Evolutionary conservation across 2,888 invertebrate genomes (phyloP).

Genomic region (Bimastos eiseni): DNA sequence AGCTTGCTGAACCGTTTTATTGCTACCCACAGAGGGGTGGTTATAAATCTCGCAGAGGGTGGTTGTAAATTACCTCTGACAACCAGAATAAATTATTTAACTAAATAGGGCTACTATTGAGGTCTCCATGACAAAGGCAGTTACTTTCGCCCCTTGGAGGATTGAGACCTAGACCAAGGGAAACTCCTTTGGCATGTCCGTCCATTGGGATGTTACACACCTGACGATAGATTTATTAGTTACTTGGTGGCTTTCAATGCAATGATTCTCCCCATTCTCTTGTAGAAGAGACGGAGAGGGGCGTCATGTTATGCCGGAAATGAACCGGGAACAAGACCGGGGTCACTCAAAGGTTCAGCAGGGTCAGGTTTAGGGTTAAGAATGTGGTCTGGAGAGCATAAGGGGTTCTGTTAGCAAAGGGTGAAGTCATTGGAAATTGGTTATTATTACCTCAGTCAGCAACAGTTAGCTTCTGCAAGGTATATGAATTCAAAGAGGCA

Average conservation of each 20-base stretch:
- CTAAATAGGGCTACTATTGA: background rate
- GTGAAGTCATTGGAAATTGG: background rate
- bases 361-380: background rate
- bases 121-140: background rate
- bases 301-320: background rate
- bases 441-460: background rate
- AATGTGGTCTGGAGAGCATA: background rate
- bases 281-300: background rate
- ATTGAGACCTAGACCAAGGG: background rate
- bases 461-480: background rate
- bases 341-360: background rate
- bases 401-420: background rate
- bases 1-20: background rate
- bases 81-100: too few species aligned
- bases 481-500: background rate
- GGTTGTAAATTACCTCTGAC: too few species aligned
- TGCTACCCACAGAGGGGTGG: too few species aligned
- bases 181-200: background rate
- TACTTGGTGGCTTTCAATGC: too few species aligned
- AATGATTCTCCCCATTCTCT: too few species aligned
- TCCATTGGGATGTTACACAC: background rate
- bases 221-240: background rate
- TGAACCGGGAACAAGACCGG: background rate
- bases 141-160: background rate
- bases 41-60: too few species aligned